phyloP scores from a whole-genome alignment of 2,888 invertebrate species.

The Hofmannophila pseudospretella region DNA sequence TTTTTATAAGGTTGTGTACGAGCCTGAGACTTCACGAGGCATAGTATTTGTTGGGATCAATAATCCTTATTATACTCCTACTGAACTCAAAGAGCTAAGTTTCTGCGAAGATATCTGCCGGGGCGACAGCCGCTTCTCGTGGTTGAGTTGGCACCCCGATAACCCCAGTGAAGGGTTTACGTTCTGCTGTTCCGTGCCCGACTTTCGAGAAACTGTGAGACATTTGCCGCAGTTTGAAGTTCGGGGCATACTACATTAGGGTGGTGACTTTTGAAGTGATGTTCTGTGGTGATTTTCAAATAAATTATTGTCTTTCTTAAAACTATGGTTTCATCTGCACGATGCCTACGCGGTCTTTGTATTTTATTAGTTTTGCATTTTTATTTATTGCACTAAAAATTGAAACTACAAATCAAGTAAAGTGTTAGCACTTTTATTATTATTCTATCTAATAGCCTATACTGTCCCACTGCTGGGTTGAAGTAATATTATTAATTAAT shows the following conservation, averaged over 20 bases:
- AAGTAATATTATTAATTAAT: too few species aligned
- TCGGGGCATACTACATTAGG: constrained; percentile 41
- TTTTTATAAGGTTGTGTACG: constrained; percentile 76
- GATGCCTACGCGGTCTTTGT: too few species aligned
- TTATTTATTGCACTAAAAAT: too few species aligned
- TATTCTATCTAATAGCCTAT: too few species aligned
- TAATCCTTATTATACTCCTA: constrained; percentile 71
- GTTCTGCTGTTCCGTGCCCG: constrained; percentile 79
- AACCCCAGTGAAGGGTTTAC: constrained; percentile 70
- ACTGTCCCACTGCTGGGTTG: too few species aligned
- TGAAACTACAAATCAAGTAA: too few species aligned
- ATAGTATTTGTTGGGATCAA: constrained; percentile 80
- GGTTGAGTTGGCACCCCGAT: constrained; percentile 78
- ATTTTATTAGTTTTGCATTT: too few species aligned
- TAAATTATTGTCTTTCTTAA: neutral
- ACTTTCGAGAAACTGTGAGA: constrained; percentile 66
- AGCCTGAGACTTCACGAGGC: constrained; percentile 61
- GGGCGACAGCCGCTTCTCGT: constrained; percentile 65
- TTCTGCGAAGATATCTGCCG: constrained; percentile 73
- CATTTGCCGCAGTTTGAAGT: constrained; percentile 75
- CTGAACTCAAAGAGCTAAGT: constrained; percentile 41
- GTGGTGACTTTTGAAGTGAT: neutral
- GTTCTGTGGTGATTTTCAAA: neutral
- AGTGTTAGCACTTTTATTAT: too few species aligned
- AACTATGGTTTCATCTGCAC: too few species aligned